Conservation (phyloP, 2,797 vertebrate species). For the Acipenser ruthenus region DNA sequence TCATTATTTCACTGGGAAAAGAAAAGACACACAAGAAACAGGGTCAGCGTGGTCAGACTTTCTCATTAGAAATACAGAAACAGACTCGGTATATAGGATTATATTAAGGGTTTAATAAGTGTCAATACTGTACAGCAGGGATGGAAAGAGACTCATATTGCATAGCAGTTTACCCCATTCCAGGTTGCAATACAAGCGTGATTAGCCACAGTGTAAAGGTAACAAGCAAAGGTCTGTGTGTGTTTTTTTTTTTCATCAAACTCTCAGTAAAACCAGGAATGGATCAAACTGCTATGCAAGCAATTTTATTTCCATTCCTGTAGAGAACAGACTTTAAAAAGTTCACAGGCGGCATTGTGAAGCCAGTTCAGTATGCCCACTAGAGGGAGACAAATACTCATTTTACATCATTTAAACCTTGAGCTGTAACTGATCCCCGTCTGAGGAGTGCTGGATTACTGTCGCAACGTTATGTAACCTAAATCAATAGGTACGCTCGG, state of each 20-base stretch:
- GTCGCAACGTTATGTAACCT: neutral
- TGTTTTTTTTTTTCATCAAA: no score
- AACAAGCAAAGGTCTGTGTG: no score
- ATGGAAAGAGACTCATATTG: no score
- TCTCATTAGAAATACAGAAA: neutral
- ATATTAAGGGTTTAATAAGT: neutral
- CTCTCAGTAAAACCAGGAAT: no score
- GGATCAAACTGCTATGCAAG: no score
- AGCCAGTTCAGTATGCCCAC: slow-evolving; percentile 3
- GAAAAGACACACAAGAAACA: neutral
- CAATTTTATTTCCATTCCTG: no score
- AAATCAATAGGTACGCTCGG: slow-evolving; percentile 1
- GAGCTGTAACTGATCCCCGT: neutral
- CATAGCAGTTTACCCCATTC: no score
- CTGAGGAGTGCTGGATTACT: neutral
- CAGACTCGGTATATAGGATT: neutral
- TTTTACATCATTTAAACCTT: neutral
- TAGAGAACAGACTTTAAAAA: no score
- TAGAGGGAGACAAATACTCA: slow-evolving; percentile 7
- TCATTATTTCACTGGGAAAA: slow-evolving; percentile 60
- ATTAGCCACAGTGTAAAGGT: no score
- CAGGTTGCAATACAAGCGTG: no score
- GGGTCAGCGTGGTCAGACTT: neutral
- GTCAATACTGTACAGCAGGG: no score
- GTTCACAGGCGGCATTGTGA: no score